Base-by-base conservation (phyloP, 2,113 vertebrate genomes). In the Hoplias malabaricus region DNA sequence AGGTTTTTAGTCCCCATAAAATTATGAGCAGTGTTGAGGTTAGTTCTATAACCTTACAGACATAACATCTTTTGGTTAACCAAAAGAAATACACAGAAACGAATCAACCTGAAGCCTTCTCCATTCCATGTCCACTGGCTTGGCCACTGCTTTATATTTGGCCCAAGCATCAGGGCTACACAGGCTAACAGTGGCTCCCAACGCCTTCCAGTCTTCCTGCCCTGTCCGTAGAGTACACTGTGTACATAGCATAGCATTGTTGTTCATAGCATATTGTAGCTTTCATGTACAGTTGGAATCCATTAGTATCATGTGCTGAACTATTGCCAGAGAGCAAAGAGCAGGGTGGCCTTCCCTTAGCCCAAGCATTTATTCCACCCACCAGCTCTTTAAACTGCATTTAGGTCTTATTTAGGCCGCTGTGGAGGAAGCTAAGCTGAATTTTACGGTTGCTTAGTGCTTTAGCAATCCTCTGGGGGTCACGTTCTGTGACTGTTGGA, bases 391-490 rank as follows among this genome's bases (percentile, higher is more conserved):
- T 78, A 70, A 78, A 78, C 67, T 33, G 6, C 57, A 78, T 63
- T 78, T 63, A 63, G 33, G 59, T 63, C 31, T 63, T 63, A 63
- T 63, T 63, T 63, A 78, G 67, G 57, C 76, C n/a, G 14, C 81
- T 75, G 59, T 61, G 62, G 67, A 78, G 67, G 68, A 82, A 82
- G 70, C 77, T 75, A 70, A 82, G 76, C 71, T 79, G 81, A 71
- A 82, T 79, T 79, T 79, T 75, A 82, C 53, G 72, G 66, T 71
- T 70, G 73, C 78, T 82, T 78, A 68, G 69, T 67, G 75, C 69
- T 74, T 83, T 78, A 83, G 74, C 65, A 73, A 59, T 69, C 46
- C 57, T 79, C 12, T 23, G 68, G 69, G 57, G 68, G 67, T 84
- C 72, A 79, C 43, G 40, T 65, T 67, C 63, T 66, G 67, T 36